These are phyloP conservation scores for Eupithecia centaureata DNA, from an alignment of 2,888 invertebrate genomes.

Conservation along the genomic window DNA sequence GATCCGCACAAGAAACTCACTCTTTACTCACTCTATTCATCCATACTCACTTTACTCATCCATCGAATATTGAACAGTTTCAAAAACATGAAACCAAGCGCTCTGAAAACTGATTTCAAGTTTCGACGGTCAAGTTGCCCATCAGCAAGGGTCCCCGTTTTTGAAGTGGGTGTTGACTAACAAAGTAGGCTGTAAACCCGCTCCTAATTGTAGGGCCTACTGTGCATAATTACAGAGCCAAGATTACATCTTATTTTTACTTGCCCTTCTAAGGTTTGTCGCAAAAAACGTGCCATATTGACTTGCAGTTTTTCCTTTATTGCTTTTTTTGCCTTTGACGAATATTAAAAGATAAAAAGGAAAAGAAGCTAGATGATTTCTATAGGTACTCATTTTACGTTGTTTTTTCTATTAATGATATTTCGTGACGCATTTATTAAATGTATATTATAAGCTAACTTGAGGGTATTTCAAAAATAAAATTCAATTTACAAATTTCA, in stretches of 20 bases:
- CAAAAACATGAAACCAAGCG: conserved; percentile 2
- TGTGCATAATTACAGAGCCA: conserved; percentile 53
- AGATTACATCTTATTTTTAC: conserved; percentile 45
- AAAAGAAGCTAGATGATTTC: too few relatives aligned
- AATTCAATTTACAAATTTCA: too few relatives aligned
- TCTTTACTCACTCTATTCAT: background rate
- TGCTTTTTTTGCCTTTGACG: conserved; percentile 53
- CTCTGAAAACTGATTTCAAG: conserved; percentile 49
- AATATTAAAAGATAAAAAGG: conserved; percentile 40
- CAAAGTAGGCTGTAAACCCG: conserved; percentile 48
- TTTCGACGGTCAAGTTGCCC: conserved; percentile 43
- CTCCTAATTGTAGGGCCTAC: conserved; percentile 52
- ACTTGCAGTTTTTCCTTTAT: conserved; percentile 48
- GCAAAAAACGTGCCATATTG: conserved; percentile 44
- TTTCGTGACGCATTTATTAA: too few relatives aligned
- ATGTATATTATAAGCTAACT: too few relatives aligned
- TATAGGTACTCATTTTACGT: too few relatives aligned
- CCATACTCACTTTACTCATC: background rate
- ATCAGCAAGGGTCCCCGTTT: conserved; percentile 39
- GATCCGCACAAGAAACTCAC: background rate
- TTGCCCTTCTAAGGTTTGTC: conserved; percentile 43
- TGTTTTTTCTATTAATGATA: too few relatives aligned
- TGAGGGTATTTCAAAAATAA: too few relatives aligned
- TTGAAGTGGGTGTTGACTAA: conserved; percentile 53
- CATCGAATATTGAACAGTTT: background rate